Evolutionary conservation across 2,113 vertebrate genomes (phyloP).

Genomic region (Catharus bicknelli): DNA sequence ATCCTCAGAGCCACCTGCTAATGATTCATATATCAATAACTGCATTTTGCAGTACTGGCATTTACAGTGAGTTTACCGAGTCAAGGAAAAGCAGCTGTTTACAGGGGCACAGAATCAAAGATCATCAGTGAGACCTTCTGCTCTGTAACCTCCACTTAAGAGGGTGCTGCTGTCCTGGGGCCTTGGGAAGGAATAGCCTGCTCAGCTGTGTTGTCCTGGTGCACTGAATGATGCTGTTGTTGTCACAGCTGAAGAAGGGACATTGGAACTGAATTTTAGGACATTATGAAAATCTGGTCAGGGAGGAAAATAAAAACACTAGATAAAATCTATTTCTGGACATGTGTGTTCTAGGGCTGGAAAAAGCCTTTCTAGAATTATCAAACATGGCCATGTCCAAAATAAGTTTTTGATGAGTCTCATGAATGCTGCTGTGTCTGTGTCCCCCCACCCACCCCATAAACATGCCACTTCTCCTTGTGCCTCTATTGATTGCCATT

Average conservation of each 20-base stretch:
- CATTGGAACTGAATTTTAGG: not conserved
- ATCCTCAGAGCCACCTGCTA: not conserved
- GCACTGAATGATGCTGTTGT: not conserved
- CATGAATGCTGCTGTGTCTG: rapidly evolving
- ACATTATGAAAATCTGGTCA: not conserved
- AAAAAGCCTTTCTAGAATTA: not conserved
- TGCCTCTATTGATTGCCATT: not conserved
- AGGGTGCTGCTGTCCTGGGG: not conserved
- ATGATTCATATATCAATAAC: rapidly evolving
- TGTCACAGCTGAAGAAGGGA: not conserved
- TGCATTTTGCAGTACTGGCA: not conserved
- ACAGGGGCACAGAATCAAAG: not conserved
- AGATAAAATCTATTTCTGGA: not conserved
- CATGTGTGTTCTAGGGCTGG: not conserved
- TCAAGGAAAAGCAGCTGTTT: not conserved
- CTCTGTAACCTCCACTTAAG: not conserved
- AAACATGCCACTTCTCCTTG: rapidly evolving
- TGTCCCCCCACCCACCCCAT: rapidly evolving
- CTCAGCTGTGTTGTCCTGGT: not conserved
- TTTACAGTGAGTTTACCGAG: not conserved
- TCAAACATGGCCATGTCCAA: rapidly evolving
- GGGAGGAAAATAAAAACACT: not conserved
- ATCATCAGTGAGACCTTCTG: not conserved
- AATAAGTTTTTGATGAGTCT: not conserved
- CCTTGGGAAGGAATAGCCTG: rapidly evolving